A percentile compares a stretch with the other conserved stretches of the same genome.
Conservation (phyloP, 1,140 invertebrate genomes). For the Chionoecetes opilio region DNA sequence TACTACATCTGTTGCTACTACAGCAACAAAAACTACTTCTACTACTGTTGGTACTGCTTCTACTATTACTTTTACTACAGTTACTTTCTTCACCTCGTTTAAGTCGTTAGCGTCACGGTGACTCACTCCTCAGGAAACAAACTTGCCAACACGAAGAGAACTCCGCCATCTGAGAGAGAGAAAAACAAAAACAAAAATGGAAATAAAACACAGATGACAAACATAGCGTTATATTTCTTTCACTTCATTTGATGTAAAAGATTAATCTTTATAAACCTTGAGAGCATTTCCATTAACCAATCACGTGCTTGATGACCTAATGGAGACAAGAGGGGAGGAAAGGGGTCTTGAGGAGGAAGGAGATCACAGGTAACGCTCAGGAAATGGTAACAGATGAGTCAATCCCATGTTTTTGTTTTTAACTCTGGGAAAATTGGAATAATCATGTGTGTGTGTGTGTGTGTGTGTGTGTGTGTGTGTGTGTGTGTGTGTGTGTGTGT, state of each 20-base stretch:
- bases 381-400: background rate
- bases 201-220: background rate
- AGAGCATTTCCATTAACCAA: constrained; percentile 5
- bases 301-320: background rate
- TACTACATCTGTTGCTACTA: background rate
- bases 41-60: background rate
- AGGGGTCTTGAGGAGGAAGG: background rate
- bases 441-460: background rate
- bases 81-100: background rate
- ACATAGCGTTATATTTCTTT: constrained; percentile 7
- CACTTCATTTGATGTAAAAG: background rate
- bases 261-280: constrained; percentile 21
- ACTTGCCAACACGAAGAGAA: too few relatives aligned
- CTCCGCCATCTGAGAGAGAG: too few relatives aligned
- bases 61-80: background rate
- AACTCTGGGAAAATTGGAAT: background rate
- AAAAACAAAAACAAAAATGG: background rate
- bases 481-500: constrained; percentile 27
- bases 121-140: too few relatives aligned
- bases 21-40: background rate
- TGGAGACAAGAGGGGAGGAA: background rate
- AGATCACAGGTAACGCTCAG: background rate
- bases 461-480: constrained; percentile 27
- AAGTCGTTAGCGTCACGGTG: background rate
- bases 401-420: background rate